phyloP scores from a whole-genome alignment of 1,140 invertebrate species.

The Aphaenogaster floridana region DNA sequence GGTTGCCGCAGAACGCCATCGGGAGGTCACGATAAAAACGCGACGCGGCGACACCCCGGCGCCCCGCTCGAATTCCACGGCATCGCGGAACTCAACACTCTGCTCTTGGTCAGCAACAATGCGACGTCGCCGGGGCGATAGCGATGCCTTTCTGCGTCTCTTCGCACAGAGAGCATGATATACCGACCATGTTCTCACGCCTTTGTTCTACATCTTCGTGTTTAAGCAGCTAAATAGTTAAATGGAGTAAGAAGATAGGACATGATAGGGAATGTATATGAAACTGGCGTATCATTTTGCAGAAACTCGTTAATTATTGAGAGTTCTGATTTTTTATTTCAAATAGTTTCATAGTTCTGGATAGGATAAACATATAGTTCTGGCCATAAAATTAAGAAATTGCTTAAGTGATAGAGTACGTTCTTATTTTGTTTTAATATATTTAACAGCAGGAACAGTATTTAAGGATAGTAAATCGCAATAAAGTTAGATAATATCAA shows the following conservation, averaged over 20 bases:
- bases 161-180: not conserved
- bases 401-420: not conserved
- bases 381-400: too few relatives aligned
- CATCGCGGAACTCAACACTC: constrained; percentile 39
- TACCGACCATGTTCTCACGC: not conserved
- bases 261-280: not conserved
- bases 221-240: constrained; percentile 1
- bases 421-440: not conserved
- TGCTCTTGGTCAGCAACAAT: constrained; percentile 15
- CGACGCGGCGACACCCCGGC: constrained; percentile 10
- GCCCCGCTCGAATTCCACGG: constrained; percentile 49
- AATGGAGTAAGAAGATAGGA: not conserved
- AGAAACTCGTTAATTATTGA: too few relatives aligned
- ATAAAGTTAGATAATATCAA: not conserved
- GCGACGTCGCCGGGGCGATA: constrained; percentile 3
- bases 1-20: not conserved
- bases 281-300: too few relatives aligned
- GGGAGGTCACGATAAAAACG: constrained; percentile 53
- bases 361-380: too few relatives aligned
- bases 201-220: not conserved
- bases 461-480: too few relatives aligned
- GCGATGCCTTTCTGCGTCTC: not conserved
- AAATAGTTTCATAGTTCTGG: too few relatives aligned
- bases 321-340: too few relatives aligned
- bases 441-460: not conserved